Evolutionary conservation across 2,797 vertebrate species (phyloP), one percentile per base, ranked within the genome.

Genomic region (Adrianichthys oophorus): DNA sequence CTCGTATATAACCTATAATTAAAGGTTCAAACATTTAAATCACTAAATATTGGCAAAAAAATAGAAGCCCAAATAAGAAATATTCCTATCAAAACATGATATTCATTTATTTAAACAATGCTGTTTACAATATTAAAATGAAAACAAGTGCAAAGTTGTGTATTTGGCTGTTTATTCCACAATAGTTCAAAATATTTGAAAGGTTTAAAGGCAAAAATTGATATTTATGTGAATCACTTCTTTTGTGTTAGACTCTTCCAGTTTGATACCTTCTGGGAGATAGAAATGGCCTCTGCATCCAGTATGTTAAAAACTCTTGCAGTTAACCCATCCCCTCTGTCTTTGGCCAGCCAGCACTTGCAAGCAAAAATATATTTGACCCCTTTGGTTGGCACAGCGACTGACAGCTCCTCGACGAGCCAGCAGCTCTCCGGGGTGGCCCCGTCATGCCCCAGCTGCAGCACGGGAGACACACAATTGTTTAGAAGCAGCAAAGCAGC

Each of bases 301-400:
- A 98, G 84, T 68, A 98, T 93, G 54, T 94, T 95, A 59, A 98
- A 96, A 19, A 95, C 57, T 4, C 95, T 88, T 0, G 95, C 83
- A 0, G 96, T 97, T 67, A 98, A 84, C 0, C 98, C 97, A 0
- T 99, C 97, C 0, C 96, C 97, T 62, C 95, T 91, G 80, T 99
- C 97, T 90, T 96, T 98, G 89, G 98, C 97, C 74, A 99, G 89
- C 97, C 98, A 99, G 90, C 94, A 98, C 74, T 96, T 97, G 78
- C 97, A 98, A 41, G 85, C 80, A 62, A 99, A 92, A 7, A 91
- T 91, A 58, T 95, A 98, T 91, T 94, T 95, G 84, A 94, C 84
- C 0, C 95, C 97, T 87, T 94, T 97, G 56, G 96, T 98, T 75
- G 98, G 97, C 79, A 98, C 95, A 0, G 93, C 64, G 18, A 99